phyloP scores from a whole-genome alignment of 2,797 vertebrate genomes.

The Ctenosaura bakeri region DNA sequence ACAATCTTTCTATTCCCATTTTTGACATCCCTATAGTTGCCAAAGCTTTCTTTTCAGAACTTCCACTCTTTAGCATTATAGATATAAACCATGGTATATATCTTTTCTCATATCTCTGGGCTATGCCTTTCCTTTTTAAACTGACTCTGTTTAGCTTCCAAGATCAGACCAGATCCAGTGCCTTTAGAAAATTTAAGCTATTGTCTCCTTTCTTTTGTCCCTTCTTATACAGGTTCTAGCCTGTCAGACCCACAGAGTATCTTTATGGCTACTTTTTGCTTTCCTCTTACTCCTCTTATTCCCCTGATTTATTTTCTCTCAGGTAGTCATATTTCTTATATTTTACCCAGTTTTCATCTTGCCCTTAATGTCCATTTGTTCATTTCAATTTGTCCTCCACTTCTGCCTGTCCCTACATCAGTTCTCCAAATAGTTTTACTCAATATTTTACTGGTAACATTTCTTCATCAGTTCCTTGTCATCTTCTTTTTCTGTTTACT shows the following conservation, averaged over 20 bases:
- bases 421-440: neutral
- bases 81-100: too few relatives aligned
- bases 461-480: neutral
- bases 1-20: neutral
- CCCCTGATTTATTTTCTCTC: neutral
- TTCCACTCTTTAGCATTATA: neutral
- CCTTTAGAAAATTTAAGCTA: neutral
- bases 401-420: neutral
- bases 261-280: neutral
- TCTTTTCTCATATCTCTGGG: neutral
- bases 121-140: neutral
- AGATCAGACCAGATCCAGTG: neutral
- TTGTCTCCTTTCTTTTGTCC: neutral
- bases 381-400: neutral
- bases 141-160: too few relatives aligned
- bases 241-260: neutral
- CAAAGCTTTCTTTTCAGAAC: neutral
- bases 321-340: neutral
- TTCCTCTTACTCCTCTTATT: neutral
- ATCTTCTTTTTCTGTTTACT: neutral
- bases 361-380: neutral
- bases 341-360: neutral
- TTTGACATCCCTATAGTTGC: neutral
- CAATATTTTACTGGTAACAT: neutral
- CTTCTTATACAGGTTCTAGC: neutral